These are phyloP conservation scores for Chlorodrepanis virens DNA, from an alignment of 2,113 vertebrate genomes.

Conservation along the genomic window DNA sequence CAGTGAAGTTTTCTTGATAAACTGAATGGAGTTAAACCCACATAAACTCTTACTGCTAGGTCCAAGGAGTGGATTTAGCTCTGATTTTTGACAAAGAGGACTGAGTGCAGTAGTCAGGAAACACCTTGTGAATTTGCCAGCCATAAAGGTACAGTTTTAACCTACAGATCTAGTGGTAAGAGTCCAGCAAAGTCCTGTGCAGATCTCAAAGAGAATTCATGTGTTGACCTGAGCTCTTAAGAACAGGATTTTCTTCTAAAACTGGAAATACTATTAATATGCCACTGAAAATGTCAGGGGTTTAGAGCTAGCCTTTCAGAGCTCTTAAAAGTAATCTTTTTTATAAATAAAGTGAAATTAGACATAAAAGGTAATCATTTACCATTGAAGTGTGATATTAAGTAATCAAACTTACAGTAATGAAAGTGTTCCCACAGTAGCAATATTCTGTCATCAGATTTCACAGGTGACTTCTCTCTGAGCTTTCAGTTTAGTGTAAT, in stretches of 20 bases:
- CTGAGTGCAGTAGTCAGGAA: background rate
- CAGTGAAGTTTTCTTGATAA: background rate
- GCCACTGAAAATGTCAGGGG: background rate
- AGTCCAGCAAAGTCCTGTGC: background rate
- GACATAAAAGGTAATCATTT: background rate
- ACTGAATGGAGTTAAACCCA: background rate
- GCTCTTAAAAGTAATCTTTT: slow-evolving; percentile 25
- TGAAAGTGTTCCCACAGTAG: slow-evolving; percentile 37
- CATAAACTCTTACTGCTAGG: background rate
- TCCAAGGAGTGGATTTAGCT: background rate
- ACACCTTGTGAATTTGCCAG: background rate
- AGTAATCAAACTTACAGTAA: background rate
- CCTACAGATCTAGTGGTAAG: background rate
- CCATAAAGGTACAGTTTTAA: background rate
- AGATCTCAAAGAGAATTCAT: background rate
- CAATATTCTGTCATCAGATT: slow-evolving; percentile 24
- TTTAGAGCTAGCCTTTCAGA: slow-evolving; percentile 5
- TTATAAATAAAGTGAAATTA: slow-evolving; percentile 18
- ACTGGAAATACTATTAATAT: background rate
- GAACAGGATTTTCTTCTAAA: background rate
- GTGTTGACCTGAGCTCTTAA: background rate
- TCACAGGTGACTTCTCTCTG: slow-evolving; percentile 30
- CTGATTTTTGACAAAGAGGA: background rate
- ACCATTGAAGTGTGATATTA: slow-evolving; percentile 16
- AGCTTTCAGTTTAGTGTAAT: background rate